Base-by-base conservation (phyloP, 2,113 vertebrate species). In the Dascyllus trimaculatus region DNA sequence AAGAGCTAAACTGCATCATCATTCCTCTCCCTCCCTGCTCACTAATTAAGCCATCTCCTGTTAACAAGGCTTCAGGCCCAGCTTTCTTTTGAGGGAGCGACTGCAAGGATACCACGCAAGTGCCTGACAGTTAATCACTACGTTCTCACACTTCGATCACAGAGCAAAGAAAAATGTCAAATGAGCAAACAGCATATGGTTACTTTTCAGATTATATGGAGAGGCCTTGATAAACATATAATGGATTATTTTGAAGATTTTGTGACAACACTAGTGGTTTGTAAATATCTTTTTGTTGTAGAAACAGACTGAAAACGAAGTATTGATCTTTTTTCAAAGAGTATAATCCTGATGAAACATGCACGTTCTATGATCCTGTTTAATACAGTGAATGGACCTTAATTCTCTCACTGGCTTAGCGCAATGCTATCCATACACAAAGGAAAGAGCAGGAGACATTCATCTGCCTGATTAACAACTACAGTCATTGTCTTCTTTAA, bases 71-170 rank as follows among this genome's bases (percentile, higher is more conserved):
- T 1, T 0, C 90, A 89, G 81, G 82, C 62, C 85, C 87, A 88
- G 75, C 91, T 94, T 90, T 90, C 80, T 95, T 92, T 93, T 85
- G 88, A 91, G 86, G 90, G 89, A 43, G 57, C 5, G 56, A 67
- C 88, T 88, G 82, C 95, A 95, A 95, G 94, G 93, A 95, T 92
- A 91, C 87, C 89, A 91, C 91, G 92, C 80, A 90, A 95, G 93
- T 94, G 89, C 67, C 87, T 93, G 95, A 96, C 93, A 95, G 93
- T 78, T 94, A 94, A 94, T 95, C 95, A 92, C 95, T 96, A 92
- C 52, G 52, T 86, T 84, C 40, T 81, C 2, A 22, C 72, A 76
- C 85, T 91, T 90, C 49, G 61, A 92, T 82, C 68, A 83, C 60
- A 79, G 80, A 91, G 85, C 80, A 75, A 85, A 92, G 67, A 86